Evolutionary conservation across 2,797 vertebrate genomes (phyloP), one percentile per base, ranked within the genome.

Genomic region (Agapornis canus): DNA sequence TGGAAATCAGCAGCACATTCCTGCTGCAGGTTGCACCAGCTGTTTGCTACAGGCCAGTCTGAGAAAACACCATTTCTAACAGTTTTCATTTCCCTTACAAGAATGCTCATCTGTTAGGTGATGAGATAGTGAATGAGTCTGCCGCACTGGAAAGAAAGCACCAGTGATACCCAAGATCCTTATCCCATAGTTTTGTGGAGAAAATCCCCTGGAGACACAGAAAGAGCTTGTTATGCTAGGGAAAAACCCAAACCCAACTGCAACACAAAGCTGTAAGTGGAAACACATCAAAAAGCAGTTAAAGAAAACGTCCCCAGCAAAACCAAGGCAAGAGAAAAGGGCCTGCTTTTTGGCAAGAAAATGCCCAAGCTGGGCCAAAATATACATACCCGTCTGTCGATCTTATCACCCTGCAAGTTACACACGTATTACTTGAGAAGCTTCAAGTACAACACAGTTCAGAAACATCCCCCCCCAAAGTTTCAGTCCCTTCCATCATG

Each of bases 361-460:
- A 96, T 16, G 94, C 96, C 97, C 51, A 91, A 91, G 97, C 93
- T 90, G 90, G 69, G 93, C 96, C 96, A 97, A 76, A 86, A 66
- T 78, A 97, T 99, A 99, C 99, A 98, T 98, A 99, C 99, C 99
- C 99, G 98, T 97, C 99, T 98, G 99, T 97, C 92, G 98, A 99
- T 99, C 98, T 99, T 99, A 99, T 99, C 99, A 87, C 99, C 99
- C 99, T 99, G 99, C 98, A 99, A 99, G 99, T 98, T 98, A 99
- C 97, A 99, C 95, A 96, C 56, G 29, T 12, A 72, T 94, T 96
- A 96, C 92, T 96, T 16, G 37, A 91, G 91, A 92, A 48, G 37
- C 76, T 52, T 66, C 23, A 72, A 89, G 72, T 1, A 29, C 16
- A 81, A 57, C 13, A 82, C 57, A 32, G 40, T 35, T 35, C 63